Evolutionary conservation across 2,888 invertebrate species (phyloP), one percentile per base, ranked within the genome.

Genomic region (Drosophila seclusa): DNA sequence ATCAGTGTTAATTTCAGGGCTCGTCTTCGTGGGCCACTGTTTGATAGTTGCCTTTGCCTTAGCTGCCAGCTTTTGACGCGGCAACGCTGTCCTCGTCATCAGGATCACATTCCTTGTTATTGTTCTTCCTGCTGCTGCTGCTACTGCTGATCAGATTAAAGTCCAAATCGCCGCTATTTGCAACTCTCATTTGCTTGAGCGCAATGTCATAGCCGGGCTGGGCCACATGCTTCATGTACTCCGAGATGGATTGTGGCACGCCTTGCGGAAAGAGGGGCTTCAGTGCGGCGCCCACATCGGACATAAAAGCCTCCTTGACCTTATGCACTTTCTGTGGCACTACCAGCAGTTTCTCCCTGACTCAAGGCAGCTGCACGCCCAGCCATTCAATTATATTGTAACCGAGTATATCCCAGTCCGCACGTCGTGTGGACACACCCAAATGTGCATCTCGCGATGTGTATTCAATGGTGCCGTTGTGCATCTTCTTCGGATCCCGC

Each of bases 401-500:
- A 1, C 96, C 97, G 6, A 99, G 94, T 80, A 99, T 98, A 94
- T 99, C 99, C 21, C 99, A 93, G 93, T 99, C 99, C 0, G 98
- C 97, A 52, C 99, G 94, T 95, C 97, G 96, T 18, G 98, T 98
- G 38, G 96, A 94, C 54, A 96, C 96, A 92, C 99, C 99, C 80
- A 96, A 94, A 93, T 99, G 99, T 5, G 99, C 99, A 94, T 99
- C 99, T 71, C 98, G 94, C 81, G 99, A 99, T 0, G 98, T 97
- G 92, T 98, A 99, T 91, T 99, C 98, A 72, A 99, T 96, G 0
- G 99, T 99, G 0, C 99, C 99, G 93, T 99, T 97, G 91, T 99
- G 99, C 73, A 98, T 98, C 92, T 96, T 96, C 85, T 97, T 97
- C 0, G 97, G 97, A 93, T 99, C 97, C 0, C 96, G 96, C 91